Evolutionary conservation across 2,113 vertebrate genomes (phyloP).

Genomic region (Maccullochella peelii): DNA sequence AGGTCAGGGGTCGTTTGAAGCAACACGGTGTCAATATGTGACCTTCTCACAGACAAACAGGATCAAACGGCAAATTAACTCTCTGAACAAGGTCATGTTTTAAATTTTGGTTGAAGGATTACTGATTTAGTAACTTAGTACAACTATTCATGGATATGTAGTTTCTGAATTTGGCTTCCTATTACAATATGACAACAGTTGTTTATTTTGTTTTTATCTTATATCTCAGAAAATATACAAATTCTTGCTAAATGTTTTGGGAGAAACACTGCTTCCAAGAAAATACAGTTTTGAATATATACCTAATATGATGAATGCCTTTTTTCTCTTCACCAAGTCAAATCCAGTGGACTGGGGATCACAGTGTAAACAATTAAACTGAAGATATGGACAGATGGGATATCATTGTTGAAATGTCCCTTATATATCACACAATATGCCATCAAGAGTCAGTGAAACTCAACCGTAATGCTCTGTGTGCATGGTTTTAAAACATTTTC

Average conservation of each 20-base stretch:
- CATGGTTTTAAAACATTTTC: background rate
- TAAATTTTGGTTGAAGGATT: background rate
- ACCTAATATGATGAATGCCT: too few relatives aligned
- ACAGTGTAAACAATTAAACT: background rate
- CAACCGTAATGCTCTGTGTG: background rate
- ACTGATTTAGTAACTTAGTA: background rate
- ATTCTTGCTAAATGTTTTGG: background rate
- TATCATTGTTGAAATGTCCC: background rate
- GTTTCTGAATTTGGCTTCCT: background rate
- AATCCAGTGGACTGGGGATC: background rate
- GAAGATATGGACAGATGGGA: background rate
- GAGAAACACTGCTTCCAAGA: background rate
- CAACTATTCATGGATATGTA: background rate
- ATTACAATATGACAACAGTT: background rate
- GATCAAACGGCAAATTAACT: slow-evolving; percentile 56
- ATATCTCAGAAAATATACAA: background rate
- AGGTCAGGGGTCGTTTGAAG: slow-evolving; percentile 62
- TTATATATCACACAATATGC: slow-evolving; percentile 17
- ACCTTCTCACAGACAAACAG: slow-evolving; percentile 38
- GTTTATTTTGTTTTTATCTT: background rate
- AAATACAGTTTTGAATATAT: background rate
- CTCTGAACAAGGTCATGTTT: slow-evolving; percentile 20
- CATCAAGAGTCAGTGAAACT: background rate
- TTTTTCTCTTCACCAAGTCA: background rate
- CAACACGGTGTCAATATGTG: slow-evolving; percentile 56